Evolutionary conservation across 2,113 vertebrate genomes (phyloP).

Genomic region (Eclectus roratus): DNA sequence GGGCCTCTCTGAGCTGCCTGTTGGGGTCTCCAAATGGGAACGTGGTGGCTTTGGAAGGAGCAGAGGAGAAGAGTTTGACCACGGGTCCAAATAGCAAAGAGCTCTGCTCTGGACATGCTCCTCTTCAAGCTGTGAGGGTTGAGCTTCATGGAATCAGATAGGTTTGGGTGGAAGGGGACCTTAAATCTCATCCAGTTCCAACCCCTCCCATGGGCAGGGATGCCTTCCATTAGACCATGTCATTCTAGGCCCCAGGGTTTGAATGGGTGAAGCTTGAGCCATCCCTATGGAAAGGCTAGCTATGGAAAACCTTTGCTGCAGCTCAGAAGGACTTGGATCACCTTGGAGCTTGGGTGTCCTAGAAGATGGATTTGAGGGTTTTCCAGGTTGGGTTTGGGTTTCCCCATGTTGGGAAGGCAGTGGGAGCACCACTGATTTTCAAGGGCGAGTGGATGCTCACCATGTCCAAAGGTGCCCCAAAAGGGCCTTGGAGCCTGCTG

Average conservation of each 20-base stretch:
- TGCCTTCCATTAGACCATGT: background rate
- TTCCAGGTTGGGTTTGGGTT: background rate
- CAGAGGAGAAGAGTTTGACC: background rate
- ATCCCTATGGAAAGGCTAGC: background rate
- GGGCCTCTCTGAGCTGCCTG: background rate
- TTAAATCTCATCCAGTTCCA: background rate
- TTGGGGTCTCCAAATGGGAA: rapidly evolving
- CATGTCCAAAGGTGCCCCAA: background rate
- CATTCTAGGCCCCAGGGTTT: background rate
- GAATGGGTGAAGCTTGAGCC: background rate
- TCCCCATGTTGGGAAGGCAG: background rate
- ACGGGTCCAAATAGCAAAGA: rapidly evolving
- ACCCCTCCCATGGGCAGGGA: background rate
- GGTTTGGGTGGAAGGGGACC: background rate
- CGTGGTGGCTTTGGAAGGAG: background rate
- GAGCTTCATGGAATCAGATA: background rate
- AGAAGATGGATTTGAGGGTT: background rate
- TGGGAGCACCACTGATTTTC: background rate
- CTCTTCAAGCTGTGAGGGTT: background rate
- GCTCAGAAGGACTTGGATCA: background rate
- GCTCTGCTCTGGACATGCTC: background rate
- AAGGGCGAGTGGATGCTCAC: background rate
- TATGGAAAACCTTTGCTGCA: background rate
- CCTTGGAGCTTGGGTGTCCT: background rate
- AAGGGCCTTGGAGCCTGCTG: background rate